Conservation (phyloP, 2,797 vertebrate genomes). For the Microtus californicus region DNA sequence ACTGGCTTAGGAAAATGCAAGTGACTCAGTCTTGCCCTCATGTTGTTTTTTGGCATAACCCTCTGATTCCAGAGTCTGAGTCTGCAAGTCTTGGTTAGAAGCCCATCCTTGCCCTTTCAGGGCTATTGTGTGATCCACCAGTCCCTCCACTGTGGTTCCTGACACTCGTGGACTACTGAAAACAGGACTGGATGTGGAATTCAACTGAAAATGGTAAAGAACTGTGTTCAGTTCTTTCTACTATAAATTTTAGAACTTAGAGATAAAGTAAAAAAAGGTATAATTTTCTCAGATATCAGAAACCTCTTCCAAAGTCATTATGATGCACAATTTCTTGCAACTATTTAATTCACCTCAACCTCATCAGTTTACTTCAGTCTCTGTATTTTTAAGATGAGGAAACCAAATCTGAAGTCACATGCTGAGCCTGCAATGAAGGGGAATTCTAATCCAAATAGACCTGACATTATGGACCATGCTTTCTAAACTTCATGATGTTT, state of each 20-base stretch:
- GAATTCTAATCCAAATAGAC: neutral
- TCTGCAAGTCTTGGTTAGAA: neutral
- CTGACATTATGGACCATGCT: neutral
- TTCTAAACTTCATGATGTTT: neutral
- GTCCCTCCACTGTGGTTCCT: too few relatives aligned
- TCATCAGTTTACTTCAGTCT: neutral
- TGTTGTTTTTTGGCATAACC: neutral
- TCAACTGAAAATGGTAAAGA: neutral
- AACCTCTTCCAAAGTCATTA: neutral
- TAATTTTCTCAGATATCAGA: neutral
- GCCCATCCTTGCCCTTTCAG: neutral
- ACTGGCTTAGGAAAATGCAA: neutral
- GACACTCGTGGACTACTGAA: neutral
- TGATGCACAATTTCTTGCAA: neutral
- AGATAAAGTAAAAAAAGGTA: neutral
- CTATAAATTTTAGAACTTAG: neutral
- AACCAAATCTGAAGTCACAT: neutral
- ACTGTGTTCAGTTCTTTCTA: neutral
- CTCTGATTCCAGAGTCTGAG: neutral
- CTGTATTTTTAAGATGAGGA: slow-evolving; percentile 3
- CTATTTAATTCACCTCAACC: neutral
- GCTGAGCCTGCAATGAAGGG: neutral
- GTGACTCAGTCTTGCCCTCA: neutral
- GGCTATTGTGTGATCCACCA: neutral
- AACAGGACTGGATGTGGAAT: neutral